These are phyloP conservation scores for Lemur catta DNA, from an alignment of 2,797 vertebrate species.

Conservation along the genomic window DNA sequence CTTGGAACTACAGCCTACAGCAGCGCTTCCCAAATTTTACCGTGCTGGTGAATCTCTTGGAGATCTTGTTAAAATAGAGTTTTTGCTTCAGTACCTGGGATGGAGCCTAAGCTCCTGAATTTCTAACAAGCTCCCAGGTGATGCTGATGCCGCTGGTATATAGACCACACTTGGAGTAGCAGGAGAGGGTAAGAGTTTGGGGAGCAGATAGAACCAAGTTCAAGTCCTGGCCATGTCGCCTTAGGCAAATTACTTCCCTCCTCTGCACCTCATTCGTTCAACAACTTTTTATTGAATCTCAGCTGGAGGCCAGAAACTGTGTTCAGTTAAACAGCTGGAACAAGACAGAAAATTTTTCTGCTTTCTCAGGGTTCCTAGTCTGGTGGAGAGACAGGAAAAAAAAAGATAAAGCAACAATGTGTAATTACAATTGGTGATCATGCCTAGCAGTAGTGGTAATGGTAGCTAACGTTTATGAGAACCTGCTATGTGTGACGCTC, in stretches of 20 bases:
- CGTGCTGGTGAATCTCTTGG: background rate
- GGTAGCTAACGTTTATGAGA: background rate
- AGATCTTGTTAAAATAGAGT: background rate
- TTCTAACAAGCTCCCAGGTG: background rate
- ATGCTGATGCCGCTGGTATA: background rate
- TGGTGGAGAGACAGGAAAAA: background rate
- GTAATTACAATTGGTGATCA: background rate
- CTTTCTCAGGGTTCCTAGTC: background rate
- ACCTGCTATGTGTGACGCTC: background rate
- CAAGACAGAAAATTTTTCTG: background rate
- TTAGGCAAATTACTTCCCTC: background rate
- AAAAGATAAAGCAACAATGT: background rate
- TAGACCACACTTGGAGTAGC: background rate
- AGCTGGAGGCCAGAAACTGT: background rate
- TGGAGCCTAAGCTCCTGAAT: background rate
- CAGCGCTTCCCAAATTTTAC: background rate
- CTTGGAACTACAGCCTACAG: background rate
- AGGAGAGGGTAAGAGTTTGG: background rate
- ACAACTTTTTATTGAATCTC: background rate
- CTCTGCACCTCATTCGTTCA: background rate
- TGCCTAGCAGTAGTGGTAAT: background rate
- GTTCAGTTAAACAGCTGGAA: background rate
- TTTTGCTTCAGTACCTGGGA: background rate
- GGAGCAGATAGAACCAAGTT: background rate
- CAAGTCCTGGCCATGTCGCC: background rate